Evolutionary conservation across 2,113 vertebrate genomes (phyloP).

Genomic region (Athene cunicularia): DNA sequence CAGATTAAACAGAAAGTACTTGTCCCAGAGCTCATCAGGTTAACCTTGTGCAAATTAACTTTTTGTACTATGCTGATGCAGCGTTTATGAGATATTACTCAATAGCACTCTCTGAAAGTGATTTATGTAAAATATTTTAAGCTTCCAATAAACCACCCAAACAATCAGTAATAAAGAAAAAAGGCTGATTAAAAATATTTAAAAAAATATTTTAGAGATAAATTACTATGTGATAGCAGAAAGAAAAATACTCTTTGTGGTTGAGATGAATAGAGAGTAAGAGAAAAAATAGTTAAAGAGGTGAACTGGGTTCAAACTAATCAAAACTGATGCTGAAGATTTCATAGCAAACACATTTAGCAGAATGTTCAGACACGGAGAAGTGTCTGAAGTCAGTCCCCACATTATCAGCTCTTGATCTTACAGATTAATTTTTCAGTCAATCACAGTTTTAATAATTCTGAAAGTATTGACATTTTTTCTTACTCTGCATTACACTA

Average conservation of each 20-base stretch:
- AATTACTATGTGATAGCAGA: background rate
- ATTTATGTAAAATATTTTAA: background rate
- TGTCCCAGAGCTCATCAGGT: background rate
- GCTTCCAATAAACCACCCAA: background rate
- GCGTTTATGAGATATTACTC: background rate
- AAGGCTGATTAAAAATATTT: background rate
- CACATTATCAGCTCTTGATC: background rate
- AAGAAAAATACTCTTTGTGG: background rate
- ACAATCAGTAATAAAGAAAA: background rate
- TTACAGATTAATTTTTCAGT: background rate
- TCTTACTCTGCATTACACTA: background rate
- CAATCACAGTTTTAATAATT: background rate
- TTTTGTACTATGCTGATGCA: background rate
- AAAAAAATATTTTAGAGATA: background rate
- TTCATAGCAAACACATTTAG: background rate
- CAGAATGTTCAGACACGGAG: background rate
- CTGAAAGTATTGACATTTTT: background rate
- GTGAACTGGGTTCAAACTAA: background rate
- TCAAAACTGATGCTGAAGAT: background rate
- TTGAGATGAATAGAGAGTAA: background rate
- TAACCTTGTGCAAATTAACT: background rate
- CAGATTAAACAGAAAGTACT: background rate
- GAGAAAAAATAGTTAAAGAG: background rate
- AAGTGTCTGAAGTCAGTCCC: background rate
- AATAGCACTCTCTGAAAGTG: background rate